Evolutionary conservation across 2,888 invertebrate genomes (phyloP), one percentile per base, ranked within the genome.

Genomic region (Lasiommata megera): DNA sequence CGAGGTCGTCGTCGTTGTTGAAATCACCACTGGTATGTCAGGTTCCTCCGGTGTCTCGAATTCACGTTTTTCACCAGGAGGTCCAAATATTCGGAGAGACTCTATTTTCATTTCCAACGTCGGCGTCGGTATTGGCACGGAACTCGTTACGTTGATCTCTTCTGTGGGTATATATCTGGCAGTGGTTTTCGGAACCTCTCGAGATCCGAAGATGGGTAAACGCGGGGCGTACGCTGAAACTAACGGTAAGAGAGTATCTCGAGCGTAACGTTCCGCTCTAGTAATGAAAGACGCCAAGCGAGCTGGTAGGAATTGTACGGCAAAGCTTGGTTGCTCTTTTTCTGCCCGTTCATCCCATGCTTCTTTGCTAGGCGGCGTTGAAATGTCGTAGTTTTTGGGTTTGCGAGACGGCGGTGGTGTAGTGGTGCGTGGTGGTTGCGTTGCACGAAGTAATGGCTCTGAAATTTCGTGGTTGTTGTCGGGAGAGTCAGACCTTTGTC

Each of bases 161-260:
- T 89, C 85, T 38, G 93, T 93, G 1, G 94, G 94, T 60, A 94
- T 94, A 68, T 94, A 94, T 51, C 93, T 92, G 0, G 93, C 92
- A 6, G 89, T 88, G 3, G 92, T 87, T 61, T 82, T 92, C 40
- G 86, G 82, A 7, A 80, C 70, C 64, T 91, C 90, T 14, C 86
- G 78, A 0, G 81, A 77, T 3, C 92, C 92, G 67, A 93, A 93
- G 65, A 93, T 92, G 8, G 93, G 93, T 61, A 96, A 93, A 57
- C 93, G 93, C 0, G 96, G 96, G 0, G 96, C 95, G 77, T 96
- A 95, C 43, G 94, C 94, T 11, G 95, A 95, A 8, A 96, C 95
- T 6, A 96, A 77, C 0, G 96, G 96, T 53, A 96, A 78, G 1
- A 96, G 86, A 0, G 95, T 96, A 76, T 95, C 94, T 53, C 95